Percentiles rank a stretch among this genome's conserved stretches.
Conservation (phyloP, 2,888 invertebrate species). For the Andrena dorsata region DNA sequence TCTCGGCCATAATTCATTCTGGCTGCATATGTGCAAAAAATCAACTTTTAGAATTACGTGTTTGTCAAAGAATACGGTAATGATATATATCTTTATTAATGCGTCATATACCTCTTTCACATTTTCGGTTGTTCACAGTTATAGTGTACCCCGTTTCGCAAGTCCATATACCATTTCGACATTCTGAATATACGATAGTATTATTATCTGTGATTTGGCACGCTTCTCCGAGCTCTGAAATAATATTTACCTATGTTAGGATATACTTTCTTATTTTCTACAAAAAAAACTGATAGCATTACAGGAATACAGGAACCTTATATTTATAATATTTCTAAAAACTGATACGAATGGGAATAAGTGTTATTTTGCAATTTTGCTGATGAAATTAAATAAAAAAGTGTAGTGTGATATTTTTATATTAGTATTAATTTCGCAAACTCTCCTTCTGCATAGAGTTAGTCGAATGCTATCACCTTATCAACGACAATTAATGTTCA, state of each 20-base stretch:
- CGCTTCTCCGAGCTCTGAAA: conserved; percentile 77
- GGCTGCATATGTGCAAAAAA: conserved; percentile 55
- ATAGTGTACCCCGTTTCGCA: conserved; percentile 69
- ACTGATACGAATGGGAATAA: no score
- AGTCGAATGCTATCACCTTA: no score
- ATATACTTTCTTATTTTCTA: not conserved
- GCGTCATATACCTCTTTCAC: conserved; percentile 73
- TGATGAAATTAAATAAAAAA: no score
- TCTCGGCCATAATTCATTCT: conserved; percentile 64
- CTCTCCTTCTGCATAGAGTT: no score
- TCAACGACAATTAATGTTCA: no score
- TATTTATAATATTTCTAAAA: no score
- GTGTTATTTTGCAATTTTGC: no score
- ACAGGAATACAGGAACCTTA: no score
- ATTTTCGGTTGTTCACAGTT: conserved; percentile 70
- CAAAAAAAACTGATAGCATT: no score
- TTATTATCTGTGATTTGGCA: conserved; percentile 59
- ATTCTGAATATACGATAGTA: conserved; percentile 67
- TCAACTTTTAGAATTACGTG: not conserved
- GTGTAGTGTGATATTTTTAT: no score
- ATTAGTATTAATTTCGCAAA: no score
- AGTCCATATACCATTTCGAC: conserved; percentile 72
- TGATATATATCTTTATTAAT: not conserved
- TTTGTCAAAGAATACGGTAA: not conserved
- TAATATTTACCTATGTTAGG: conserved; percentile 16